Evolutionary conservation across 2,888 invertebrate species (phyloP).

Genomic region (Himalopsyche kuldschensis): DNA sequence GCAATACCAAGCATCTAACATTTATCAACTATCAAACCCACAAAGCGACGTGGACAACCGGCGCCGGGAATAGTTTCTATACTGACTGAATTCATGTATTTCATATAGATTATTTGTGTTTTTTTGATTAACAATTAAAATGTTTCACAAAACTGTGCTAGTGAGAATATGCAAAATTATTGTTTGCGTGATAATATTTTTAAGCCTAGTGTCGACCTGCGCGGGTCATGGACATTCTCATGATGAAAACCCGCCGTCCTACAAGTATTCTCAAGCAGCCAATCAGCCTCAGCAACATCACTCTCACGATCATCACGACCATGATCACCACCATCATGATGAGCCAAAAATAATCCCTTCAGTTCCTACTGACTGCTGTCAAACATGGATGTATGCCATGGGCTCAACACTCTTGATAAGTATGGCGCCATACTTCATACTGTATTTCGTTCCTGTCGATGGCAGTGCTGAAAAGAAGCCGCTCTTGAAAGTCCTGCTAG

Average conservation of each 20-base stretch:
- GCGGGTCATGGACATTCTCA: constrained; percentile 27
- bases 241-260: constrained; percentile 64
- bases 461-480: constrained; percentile 82
- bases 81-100: neutral
- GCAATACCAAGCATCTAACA: neutral
- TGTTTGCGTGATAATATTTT: neutral
- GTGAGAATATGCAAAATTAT: neutral
- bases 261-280: constrained; percentile 80
- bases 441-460: constrained; percentile 91
- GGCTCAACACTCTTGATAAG: constrained; percentile 92
- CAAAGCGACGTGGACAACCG: neutral
- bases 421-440: constrained; percentile 89
- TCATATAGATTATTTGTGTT: neutral
- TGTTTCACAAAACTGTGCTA: neutral
- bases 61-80: neutral
- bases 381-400: constrained; percentile 79
- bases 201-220: neutral
- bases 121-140: neutral
- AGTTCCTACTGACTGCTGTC: constrained; percentile 42
- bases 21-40: neutral
- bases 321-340: constrained; percentile 46
- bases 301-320: neutral
- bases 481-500: constrained; percentile 83
- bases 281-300: constrained; percentile 46
- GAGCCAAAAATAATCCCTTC: neutral